A percentile compares a stretch with the other conserved stretches of the same genome.
Evolutionary conservation across 2,888 invertebrate species (phyloP).

Genomic region (Synergus laeviventris): DNA sequence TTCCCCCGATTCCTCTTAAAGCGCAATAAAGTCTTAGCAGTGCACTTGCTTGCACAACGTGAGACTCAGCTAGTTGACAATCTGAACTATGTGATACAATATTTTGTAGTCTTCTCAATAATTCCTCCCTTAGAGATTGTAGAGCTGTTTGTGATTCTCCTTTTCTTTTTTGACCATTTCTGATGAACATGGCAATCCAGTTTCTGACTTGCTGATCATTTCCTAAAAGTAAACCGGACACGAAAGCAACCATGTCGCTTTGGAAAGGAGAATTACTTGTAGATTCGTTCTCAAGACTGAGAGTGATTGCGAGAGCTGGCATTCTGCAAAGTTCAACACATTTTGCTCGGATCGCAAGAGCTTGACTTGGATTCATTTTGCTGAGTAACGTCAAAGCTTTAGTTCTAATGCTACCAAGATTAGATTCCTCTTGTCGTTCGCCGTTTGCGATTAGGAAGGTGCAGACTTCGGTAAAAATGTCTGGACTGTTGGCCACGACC

Average conservation of each 20-base stretch:
- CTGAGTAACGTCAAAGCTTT: conserved; percentile 88
- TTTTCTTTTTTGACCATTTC: conserved; percentile 91
- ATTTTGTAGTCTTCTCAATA: conserved; percentile 83
- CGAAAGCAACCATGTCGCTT: conserved; percentile 85
- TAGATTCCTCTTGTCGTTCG: conserved; percentile 90
- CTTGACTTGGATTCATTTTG: conserved; percentile 92
- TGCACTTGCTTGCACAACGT: conserved; percentile 92
- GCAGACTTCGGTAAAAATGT: conserved; percentile 94
- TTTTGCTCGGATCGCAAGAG: conserved; percentile 88
- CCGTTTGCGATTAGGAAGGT: conserved; percentile 90
- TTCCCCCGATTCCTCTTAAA: conserved; percentile 92
- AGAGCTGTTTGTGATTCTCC: conserved; percentile 86
- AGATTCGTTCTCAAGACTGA: conserved; percentile 83
- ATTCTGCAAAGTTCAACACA: conserved; percentile 93
- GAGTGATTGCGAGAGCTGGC: conserved; percentile 90
- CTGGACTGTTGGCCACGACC: conserved; percentile 95
- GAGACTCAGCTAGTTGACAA: conserved; percentile 80
- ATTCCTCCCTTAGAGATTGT: conserved; percentile 85
- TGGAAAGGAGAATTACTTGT: conserved; percentile 63
- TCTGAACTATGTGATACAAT: conserved; percentile 82
- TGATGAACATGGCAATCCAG: conserved; percentile 95
- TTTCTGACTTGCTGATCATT: conserved; percentile 92
- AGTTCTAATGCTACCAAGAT: conserved; percentile 85
- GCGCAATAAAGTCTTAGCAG: conserved; percentile 94
- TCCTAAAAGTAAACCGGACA: conserved; percentile 92